Percentiles rank a stretch among this genome's conserved stretches.
These are phyloP conservation scores for Mallateleia sp. DNA, from an alignment of 2,888 invertebrate species.

Conservation along the genomic window DNA sequence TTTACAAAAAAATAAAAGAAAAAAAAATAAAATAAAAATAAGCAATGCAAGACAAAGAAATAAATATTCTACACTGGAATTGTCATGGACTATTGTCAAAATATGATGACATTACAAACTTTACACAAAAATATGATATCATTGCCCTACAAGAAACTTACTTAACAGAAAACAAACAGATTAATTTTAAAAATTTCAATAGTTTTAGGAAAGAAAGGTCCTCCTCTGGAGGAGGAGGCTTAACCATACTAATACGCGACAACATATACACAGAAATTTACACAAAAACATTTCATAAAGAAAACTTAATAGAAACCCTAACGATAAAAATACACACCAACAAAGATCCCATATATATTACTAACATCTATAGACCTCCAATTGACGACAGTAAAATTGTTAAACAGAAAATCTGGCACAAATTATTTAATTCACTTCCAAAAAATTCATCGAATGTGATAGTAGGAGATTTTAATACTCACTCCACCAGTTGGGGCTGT, in stretches of 20 bases:
- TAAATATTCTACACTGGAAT: background rate
- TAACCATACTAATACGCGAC: background rate
- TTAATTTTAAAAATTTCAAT: background rate
- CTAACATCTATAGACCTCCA: constrained; percentile 12
- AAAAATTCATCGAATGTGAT: background rate
- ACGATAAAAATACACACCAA: constrained; percentile 14
- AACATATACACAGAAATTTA: background rate
- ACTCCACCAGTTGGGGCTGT: constrained; percentile 10
- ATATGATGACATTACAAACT: background rate
- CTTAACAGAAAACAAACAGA: background rate
- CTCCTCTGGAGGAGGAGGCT: background rate
- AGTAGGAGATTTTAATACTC: constrained; percentile 33
- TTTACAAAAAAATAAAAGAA: no score
- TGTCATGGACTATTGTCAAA: no score
- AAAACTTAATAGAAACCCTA: constrained; percentile 6
- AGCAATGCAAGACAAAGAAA: no score
- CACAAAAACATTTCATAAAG: background rate
- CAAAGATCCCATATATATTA: background rate
- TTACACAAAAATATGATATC: constrained; percentile 15
- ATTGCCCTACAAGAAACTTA: constrained; percentile 4
- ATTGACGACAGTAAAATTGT: background rate
- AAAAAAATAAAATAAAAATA: no score
- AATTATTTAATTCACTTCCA: background rate
- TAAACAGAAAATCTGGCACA: background rate
- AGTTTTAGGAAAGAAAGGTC: background rate